phyloP scores from a whole-genome alignment of 2,113 vertebrate genomes.

The Tangachromis dhanisi region DNA sequence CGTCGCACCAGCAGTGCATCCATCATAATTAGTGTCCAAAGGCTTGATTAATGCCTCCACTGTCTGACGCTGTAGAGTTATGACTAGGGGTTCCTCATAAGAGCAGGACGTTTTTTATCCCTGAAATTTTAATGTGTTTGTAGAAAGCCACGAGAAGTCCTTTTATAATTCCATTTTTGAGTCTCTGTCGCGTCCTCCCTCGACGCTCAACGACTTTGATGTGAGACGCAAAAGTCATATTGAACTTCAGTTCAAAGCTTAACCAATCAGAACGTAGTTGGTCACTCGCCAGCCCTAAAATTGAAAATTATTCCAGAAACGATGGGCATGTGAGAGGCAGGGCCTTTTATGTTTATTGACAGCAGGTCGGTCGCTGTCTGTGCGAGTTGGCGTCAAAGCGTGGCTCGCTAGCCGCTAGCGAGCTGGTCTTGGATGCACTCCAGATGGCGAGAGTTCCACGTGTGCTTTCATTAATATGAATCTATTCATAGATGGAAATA shows the following conservation, averaged over 20 bases:
- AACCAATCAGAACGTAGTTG: not conserved
- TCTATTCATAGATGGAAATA: slow-evolving; percentile 29
- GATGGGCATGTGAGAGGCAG: not conserved
- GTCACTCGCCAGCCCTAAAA: not conserved
- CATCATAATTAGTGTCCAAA: not conserved
- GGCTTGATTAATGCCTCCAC: not conserved
- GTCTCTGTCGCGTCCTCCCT: not conserved
- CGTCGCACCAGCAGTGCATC: not conserved
- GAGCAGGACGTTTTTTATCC: not conserved
- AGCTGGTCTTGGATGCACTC: not conserved
- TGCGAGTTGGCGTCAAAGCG: not conserved
- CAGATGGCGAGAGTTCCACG: slow-evolving; percentile 9
- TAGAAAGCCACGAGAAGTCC: not conserved
- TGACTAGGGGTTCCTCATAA: not conserved
- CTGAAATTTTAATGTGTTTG: not conserved
- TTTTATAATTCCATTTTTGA: not conserved
- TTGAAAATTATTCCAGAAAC: not conserved
- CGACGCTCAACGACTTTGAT: not conserved
- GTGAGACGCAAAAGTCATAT: not conserved
- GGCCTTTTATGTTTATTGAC: slow-evolving; percentile 9
- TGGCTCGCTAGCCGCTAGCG: not conserved
- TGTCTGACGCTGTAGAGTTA: not conserved
- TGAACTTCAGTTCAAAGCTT: not conserved
- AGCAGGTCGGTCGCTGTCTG: not conserved
- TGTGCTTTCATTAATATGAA: not conserved